Percentiles rank a stretch among this genome's conserved stretches.
phyloP scores from a whole-genome alignment of 2,797 vertebrate species.

The Spinus pinus region DNA sequence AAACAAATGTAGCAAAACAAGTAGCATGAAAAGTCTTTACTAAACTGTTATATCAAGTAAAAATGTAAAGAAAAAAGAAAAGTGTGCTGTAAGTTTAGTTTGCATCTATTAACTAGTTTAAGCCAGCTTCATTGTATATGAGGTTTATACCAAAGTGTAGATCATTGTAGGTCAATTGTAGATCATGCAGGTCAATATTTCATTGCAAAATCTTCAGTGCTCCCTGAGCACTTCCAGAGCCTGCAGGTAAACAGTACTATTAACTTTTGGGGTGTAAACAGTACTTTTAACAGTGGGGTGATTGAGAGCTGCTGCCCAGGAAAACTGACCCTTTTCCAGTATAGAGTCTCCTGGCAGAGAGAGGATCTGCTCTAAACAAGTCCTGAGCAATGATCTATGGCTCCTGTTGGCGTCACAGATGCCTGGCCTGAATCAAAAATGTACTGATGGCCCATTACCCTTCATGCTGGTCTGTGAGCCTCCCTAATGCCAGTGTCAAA shows the following conservation, averaged over 20 bases:
- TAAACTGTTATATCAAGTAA: not conserved
- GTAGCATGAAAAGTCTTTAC: not conserved
- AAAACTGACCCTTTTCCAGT: not conserved
- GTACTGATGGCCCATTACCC: not conserved
- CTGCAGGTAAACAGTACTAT: not conserved
- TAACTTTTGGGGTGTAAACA: not conserved
- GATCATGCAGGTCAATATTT: not conserved
- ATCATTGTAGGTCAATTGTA: not conserved
- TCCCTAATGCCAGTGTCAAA: slow-evolving; percentile 6
- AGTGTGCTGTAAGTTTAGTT: not conserved
- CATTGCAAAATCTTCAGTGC: not conserved
- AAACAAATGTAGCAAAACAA: not conserved
- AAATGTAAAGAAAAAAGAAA: not conserved
- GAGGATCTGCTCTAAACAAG: not conserved
- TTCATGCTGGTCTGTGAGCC: not conserved
- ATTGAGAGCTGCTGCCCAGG: not conserved
- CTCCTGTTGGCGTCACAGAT: not conserved
- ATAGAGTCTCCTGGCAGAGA: not conserved
- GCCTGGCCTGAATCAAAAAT: slow-evolving; percentile 9
- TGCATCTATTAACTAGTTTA: not conserved
- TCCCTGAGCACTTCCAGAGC: not conserved
- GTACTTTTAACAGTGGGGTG: not conserved
- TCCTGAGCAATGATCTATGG: not conserved
- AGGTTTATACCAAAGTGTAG: not conserved
- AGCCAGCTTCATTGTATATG: not conserved